Evolutionary conservation across 2,113 vertebrate species (phyloP), one percentile per base, ranked within the genome.

Genomic region (Neolamprologus caudopunctatus): DNA sequence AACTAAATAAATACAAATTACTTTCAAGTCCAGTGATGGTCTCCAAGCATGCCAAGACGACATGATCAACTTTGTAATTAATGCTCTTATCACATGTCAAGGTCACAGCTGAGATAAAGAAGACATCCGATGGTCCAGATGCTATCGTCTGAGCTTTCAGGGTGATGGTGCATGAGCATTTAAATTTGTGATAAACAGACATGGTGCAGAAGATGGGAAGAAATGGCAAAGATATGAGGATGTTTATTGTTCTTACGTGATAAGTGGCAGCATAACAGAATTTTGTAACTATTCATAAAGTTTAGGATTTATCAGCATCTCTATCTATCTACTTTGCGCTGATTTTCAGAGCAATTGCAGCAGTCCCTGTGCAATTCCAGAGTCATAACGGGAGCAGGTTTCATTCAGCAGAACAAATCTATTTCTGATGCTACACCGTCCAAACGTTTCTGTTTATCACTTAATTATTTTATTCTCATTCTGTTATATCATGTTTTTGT

Each of bases 1-100:
- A 7, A 16, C 13, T 9, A 19, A 17, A 47, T 75, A 7, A 47
- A 28, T 73, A 4, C 21, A 47, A 73, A 17, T 73, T 73, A 75
- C 40, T 28, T 47, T 19, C 4, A 28, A 78, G 55, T 19, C 28
- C 33, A 42, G 5, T 24, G n/a, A 26, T 21, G 57, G 26, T 24
- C 7, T 68, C 17, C 45, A 28, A 42, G 81, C 51, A 8, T 80
- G 16, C 5, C 12, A 83, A 37, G 19, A 47, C 8, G 16, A 5
- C 50, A 24, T 66, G 33, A 84, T n/a, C 54, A 33, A 14, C 50
- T 55, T 71, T 79, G 50, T 42, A 68, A 88, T 93, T 75, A 57
- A 50, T 80, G 26, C 68, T 35, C 7, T 88, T 89, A 94, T 93
- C 84, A 26, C 7, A 31, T 33, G 21, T 86, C 94, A 95, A 95